phyloP scores from a whole-genome alignment of 2,113 vertebrate genomes.

The Tetraodon nigroviridis region DNA sequence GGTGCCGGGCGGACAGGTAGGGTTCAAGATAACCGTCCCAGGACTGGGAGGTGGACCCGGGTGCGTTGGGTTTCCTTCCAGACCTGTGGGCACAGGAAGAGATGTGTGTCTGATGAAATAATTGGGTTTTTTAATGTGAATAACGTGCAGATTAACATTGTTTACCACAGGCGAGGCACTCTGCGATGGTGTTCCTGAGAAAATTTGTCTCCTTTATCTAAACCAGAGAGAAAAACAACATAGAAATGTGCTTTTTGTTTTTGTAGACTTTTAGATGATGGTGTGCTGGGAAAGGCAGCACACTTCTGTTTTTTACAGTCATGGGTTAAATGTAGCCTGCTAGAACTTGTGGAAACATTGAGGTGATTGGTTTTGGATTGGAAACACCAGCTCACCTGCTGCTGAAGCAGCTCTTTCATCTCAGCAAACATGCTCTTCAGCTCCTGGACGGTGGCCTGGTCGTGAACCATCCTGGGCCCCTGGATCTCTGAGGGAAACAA shows the following conservation, averaged over 20 bases:
- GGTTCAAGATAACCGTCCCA: background rate
- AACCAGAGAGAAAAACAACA: slow-evolving; percentile 22
- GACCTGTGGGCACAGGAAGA: slow-evolving; percentile 27
- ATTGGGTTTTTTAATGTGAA: background rate
- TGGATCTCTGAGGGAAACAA: slow-evolving; percentile 73
- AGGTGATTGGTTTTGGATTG: too few species aligned
- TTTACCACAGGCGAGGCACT: slow-evolving; percentile 94
- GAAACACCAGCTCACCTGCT: slow-evolving; percentile 79
- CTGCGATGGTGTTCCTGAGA: slow-evolving; percentile 87
- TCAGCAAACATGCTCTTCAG: slow-evolving; percentile 86
- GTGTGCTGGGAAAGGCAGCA: too few species aligned
- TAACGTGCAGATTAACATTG: slow-evolving; percentile 5
- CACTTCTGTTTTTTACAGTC: too few species aligned
- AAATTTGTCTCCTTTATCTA: slow-evolving; percentile 92
- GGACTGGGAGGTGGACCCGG: slow-evolving; percentile 19
- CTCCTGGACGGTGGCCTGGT: slow-evolving; percentile 83
- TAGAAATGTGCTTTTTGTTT: background rate
- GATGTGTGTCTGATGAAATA: slow-evolving; percentile 9
- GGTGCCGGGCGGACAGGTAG: slow-evolving; percentile 76
- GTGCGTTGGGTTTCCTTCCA: slow-evolving; percentile 38
- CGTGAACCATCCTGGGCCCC: slow-evolving; percentile 67
- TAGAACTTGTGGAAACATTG: too few species aligned
- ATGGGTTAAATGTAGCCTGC: too few species aligned
- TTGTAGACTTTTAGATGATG: too few species aligned
- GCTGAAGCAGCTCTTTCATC: slow-evolving; percentile 87